phyloP scores from a whole-genome alignment of 1,140 invertebrate genomes.

The Copidosoma floridanum region DNA sequence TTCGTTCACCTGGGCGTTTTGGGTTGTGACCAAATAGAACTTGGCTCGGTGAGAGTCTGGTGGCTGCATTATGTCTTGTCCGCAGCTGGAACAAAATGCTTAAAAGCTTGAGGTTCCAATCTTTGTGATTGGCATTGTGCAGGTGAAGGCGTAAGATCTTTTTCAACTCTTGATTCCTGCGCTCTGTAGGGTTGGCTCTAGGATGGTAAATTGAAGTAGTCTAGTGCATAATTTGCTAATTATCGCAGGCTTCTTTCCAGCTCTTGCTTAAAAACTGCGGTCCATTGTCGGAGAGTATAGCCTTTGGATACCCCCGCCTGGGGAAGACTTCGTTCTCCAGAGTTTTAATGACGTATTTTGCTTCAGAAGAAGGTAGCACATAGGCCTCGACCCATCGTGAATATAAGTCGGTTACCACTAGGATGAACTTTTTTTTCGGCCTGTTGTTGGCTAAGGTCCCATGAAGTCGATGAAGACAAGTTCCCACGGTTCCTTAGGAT shows the following conservation, averaged over 20 bases:
- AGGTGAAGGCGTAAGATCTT: conserved; percentile 2
- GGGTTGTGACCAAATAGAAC: conserved; percentile 4
- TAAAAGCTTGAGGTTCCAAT: conserved; percentile 20
- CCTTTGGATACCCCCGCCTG: background rate
- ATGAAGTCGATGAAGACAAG: conserved; percentile 17
- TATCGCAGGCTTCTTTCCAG: background rate
- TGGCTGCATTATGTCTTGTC: conserved; percentile 14
- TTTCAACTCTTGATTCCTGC: conserved; percentile 9
- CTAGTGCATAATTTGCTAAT: background rate
- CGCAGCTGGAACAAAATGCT: conserved; percentile 10
- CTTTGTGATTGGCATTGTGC: background rate
- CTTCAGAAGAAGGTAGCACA: background rate
- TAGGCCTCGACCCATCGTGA: conserved; percentile 25
- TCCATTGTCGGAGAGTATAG: background rate
- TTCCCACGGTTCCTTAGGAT: background rate
- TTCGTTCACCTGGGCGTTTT: conserved; percentile 18
- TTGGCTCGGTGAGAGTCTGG: conserved; percentile 15
- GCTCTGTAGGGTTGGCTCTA: background rate
- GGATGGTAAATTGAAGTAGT: background rate
- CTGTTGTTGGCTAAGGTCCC: conserved; percentile 21
- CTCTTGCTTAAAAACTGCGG: background rate
- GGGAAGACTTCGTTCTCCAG: conserved; percentile 9
- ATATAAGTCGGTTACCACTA: conserved; percentile 21
- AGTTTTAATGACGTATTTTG: background rate
- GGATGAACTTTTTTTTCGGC: background rate